phyloP scores from a whole-genome alignment of 2,888 invertebrate species.

The Electrophaes corylata region DNA sequence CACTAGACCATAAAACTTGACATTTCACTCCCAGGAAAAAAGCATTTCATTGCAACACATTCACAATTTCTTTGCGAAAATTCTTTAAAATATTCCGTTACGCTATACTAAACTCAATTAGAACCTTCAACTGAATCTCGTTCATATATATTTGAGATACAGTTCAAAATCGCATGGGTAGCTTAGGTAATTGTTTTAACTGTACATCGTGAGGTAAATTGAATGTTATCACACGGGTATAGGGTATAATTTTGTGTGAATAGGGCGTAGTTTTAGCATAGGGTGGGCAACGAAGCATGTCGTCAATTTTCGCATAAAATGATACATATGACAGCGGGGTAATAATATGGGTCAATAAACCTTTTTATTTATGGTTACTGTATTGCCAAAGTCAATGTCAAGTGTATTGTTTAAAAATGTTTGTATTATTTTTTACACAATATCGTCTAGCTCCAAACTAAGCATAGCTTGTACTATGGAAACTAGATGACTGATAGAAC shows the following conservation, averaged over 20 bases:
- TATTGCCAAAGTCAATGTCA: slow-evolving; percentile 24
- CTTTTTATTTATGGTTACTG: slow-evolving; percentile 20
- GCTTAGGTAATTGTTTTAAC: slow-evolving; percentile 27
- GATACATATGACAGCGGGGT: slow-evolving; percentile 59
- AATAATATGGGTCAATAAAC: slow-evolving; percentile 57
- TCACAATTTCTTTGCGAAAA: slow-evolving; percentile 54
- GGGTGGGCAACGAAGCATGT: slow-evolving; percentile 65
- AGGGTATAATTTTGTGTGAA: slow-evolving; percentile 26
- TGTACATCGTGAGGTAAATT: slow-evolving; percentile 16
- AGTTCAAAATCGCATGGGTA: slow-evolving; percentile 23
- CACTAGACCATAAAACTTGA: slow-evolving; percentile 19
- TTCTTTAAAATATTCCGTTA: slow-evolving; percentile 52
- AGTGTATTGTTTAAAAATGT: no score
- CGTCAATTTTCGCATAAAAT: slow-evolving; percentile 61
- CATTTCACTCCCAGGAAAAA: slow-evolving; percentile 28
- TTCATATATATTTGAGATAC: slow-evolving; percentile 8
- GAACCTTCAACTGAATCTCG: slow-evolving; percentile 18
- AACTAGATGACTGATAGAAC: no score
- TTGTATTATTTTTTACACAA: no score
- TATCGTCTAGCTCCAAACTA: no score
- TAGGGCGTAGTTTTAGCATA: slow-evolving; percentile 44
- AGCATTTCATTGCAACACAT: slow-evolving; percentile 35
- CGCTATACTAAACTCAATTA: slow-evolving; percentile 40
- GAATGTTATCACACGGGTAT: slow-evolving; percentile 14
- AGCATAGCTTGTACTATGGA: no score